Base-by-base conservation (phyloP, 2,888 invertebrate genomes). In the Ochlodes sylvanus region DNA sequence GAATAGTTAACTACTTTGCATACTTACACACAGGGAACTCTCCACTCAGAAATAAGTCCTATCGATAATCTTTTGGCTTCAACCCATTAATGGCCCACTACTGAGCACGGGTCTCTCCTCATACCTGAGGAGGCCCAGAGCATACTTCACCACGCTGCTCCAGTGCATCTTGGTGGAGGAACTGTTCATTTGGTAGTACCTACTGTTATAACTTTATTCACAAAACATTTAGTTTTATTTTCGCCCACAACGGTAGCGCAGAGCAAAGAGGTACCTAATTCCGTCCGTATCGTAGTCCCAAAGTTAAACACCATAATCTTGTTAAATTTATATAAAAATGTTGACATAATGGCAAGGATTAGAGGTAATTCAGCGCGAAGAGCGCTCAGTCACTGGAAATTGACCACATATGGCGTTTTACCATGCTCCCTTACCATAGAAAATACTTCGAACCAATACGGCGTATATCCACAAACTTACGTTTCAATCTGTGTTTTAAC, bases 361-460 rank as follows among this genome's bases (percentile, higher is more conserved):
- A 89, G 80, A 78, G 81, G 82, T 87, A 89, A 89, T 86, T 85
- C 86, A 71, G 79, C 85, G 85, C 77, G 80, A 83, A 86, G 82
- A 79, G 79, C 76, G 76, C 78, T 62, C 71, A 73, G 74, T 71
- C 69, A 70, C 72, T 73, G 73, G 86, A 85, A 88, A 88, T 89
- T 86, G 86, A 81, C 79, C 87, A 84, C 91, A 91, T 91, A 92
- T 92, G 92, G 88, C 89, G 86, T 80, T 66, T 71, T 76, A 74
- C 73, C 72, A 72, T 73, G 75, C 71, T 68, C 72, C 73, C 73
- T 65, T 19, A 42, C 67, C 58, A 63, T 62, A 19, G 50, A n/a
- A 27, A 63, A 15, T 12, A 10, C 55, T 44, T 55, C 50, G 7
- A 52, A 44, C 47, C 56, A 65, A 63, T 65, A 71, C 1, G 68